These are phyloP conservation scores for Nemurella pictetii DNA, from an alignment of 2,888 invertebrate species.

Conservation along the genomic window DNA sequence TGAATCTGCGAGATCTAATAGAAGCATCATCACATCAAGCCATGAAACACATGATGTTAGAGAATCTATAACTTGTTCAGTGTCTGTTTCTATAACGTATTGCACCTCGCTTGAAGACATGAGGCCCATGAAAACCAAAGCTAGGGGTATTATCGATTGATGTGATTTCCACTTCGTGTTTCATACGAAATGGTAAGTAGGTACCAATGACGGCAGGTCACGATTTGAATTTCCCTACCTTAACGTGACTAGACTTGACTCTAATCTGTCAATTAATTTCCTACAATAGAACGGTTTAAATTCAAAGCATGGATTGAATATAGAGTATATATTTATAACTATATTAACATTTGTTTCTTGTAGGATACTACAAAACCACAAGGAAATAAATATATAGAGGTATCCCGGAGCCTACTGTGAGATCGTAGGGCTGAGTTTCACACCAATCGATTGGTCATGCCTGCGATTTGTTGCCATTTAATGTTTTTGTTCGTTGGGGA, in stretches of 20 bases:
- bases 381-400: not conserved
- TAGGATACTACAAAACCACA: not conserved
- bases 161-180: not conserved
- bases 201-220: not conserved
- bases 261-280: not conserved
- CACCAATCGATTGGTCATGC: not conserved
- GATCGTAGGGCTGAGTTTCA: not conserved
- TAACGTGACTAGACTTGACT: not conserved
- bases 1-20: too few relatives aligned
- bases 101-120: not conserved
- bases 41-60: too few relatives aligned
- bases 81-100: too few relatives aligned
- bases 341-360: too few relatives aligned
- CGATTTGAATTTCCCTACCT: not conserved
- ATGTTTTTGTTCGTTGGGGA: not conserved
- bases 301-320: not conserved
- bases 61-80: too few relatives aligned
- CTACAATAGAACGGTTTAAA: not conserved
- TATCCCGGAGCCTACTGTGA: not conserved
- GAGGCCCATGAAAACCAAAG: not conserved
- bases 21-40: too few relatives aligned
- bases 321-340: not conserved
- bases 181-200: not conserved
- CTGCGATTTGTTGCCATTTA: not conserved
- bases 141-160: not conserved